Conservation (phyloP, 2,113 vertebrate genomes). For the Naja naja region DNA sequence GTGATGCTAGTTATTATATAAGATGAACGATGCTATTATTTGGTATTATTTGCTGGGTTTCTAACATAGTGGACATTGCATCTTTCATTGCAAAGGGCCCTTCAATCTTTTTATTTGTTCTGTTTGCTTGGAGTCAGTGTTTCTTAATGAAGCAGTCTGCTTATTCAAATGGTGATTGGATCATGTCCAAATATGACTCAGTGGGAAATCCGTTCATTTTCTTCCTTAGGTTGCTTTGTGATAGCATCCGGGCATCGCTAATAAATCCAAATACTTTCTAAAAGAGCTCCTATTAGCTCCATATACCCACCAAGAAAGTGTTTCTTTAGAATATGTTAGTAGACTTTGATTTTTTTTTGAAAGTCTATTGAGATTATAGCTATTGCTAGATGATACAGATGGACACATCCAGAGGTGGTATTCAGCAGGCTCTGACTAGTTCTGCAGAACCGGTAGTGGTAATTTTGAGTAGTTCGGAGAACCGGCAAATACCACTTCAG, state of each 20-base stretch:
- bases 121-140: conserved; percentile 44
- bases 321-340: conserved; percentile 46
- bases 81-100: conserved; percentile 33
- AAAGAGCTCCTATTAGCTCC: conserved; percentile 39
- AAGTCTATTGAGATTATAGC: not conserved
- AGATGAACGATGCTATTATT: not conserved
- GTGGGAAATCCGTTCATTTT: conserved; percentile 62
- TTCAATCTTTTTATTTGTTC: conserved; percentile 36
- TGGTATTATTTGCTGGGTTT: not conserved
- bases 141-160: conserved; percentile 56
- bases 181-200: conserved; percentile 59
- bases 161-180: conserved; percentile 57
- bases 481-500: too few relatives aligned
- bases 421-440: too few relatives aligned
- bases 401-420: not conserved
- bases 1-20: not conserved
- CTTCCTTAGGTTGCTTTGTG: conserved; percentile 59
- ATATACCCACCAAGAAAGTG: conserved; percentile 30
- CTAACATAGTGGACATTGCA: conserved; percentile 13
- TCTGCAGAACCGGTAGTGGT: too few relatives aligned
- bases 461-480: too few relatives aligned
- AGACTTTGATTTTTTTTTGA: not conserved
- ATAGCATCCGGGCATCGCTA: conserved; percentile 63
- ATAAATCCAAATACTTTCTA: conserved; percentile 47
- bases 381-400: not conserved